A percentile compares a stretch with the other conserved stretches of the same genome.
phyloP scores from a whole-genome alignment of 2,113 vertebrate genomes.

The Pagrus major region DNA sequence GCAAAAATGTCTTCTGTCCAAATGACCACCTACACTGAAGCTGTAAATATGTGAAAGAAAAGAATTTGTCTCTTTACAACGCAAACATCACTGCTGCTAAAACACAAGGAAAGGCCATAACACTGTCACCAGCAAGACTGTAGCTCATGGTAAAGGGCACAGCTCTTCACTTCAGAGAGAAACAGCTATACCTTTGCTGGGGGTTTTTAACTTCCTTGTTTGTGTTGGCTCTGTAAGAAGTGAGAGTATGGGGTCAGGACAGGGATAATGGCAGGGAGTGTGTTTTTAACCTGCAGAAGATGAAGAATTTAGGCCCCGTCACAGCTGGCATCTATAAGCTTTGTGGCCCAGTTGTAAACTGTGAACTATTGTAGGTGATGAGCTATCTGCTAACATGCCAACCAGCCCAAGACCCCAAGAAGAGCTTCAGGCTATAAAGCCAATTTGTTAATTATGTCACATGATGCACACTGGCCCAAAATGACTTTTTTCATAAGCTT shows the following conservation, averaged over 20 bases:
- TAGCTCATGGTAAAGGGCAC: constrained; percentile 12
- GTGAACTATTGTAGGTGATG: too few relatives aligned
- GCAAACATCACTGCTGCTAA: constrained; percentile 36
- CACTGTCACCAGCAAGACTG: background rate
- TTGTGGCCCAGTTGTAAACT: too few relatives aligned
- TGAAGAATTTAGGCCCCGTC: too few relatives aligned
- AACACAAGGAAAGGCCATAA: background rate
- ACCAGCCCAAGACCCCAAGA: too few relatives aligned
- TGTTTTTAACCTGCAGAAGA: too few relatives aligned
- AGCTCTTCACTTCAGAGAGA: background rate
- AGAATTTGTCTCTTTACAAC: constrained; percentile 6
- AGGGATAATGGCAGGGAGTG: too few relatives aligned
- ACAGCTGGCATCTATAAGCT: too few relatives aligned
- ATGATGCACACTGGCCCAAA: too few relatives aligned
- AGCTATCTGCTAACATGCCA: too few relatives aligned
- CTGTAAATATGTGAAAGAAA: constrained; percentile 21
- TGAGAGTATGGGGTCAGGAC: background rate
- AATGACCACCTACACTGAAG: constrained; percentile 11
- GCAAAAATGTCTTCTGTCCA: background rate
- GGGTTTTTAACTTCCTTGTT: background rate
- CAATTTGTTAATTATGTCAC: too few relatives aligned
- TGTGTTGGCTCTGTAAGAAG: constrained; percentile 5
- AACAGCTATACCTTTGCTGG: background rate
- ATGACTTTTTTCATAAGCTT: too few relatives aligned
- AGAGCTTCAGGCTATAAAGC: too few relatives aligned